A percentile compares a stretch with the other conserved stretches of the same genome.
These are phyloP conservation scores for Anniella stebbinsi DNA, from an alignment of 2,797 vertebrate species.

Conservation along the genomic window DNA sequence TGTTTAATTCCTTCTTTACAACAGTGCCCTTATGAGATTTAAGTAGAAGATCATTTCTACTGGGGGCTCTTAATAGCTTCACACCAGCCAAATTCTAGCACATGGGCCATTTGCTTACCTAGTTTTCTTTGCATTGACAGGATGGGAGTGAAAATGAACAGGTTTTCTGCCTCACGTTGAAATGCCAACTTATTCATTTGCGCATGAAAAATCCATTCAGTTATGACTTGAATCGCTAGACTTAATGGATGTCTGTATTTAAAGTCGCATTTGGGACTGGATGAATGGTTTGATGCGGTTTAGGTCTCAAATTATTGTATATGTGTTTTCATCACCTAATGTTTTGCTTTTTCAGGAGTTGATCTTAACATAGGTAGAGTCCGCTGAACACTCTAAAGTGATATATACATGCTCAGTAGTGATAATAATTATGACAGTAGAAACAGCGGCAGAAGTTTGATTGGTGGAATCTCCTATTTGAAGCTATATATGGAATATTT, in stretches of 20 bases:
- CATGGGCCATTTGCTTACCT: conserved; percentile 17
- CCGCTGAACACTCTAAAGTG: neutral
- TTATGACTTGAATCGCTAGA: neutral
- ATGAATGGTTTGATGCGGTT: conserved; percentile 14
- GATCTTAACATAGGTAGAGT: neutral
- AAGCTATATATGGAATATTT: neutral
- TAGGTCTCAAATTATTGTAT: neutral
- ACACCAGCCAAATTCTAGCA: neutral
- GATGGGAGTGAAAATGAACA: neutral
- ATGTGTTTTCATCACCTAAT: neutral
- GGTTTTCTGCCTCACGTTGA: neutral
- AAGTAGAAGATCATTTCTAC: conserved; percentile 28
- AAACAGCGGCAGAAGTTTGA: neutral
- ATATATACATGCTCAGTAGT: neutral
- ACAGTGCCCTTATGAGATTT: conserved; percentile 20
- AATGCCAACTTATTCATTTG: neutral
- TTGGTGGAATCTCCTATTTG: neutral
- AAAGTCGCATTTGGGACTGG: neutral
- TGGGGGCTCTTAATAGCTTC: conserved; percentile 24
- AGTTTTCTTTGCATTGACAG: conserved; percentile 8
- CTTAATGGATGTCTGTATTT: neutral
- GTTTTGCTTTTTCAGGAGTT: neutral
- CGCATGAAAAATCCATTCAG: conserved; percentile 13
- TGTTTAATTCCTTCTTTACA: conserved; percentile 34
- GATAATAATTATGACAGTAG: neutral